Percentiles rank a stretch among this genome's conserved stretches.
Evolutionary conservation across 2,888 invertebrate genomes (phyloP).

Genomic region (Aspidapion aeneum): DNA sequence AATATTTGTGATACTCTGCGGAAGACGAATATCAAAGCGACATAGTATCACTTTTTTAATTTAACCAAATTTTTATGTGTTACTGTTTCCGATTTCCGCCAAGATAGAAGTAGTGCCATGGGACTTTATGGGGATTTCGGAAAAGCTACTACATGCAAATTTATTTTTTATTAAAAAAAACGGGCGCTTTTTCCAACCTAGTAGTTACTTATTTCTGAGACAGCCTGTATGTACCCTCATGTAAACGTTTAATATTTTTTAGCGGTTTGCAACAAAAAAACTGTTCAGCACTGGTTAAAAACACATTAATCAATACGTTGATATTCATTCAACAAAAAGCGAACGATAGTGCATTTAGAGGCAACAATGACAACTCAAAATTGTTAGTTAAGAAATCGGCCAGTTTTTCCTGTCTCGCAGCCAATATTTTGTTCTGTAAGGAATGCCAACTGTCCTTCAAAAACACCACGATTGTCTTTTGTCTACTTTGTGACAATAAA

Average conservation of each 20-base stretch:
- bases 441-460: conserved; percentile 27
- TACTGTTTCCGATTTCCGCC: no score
- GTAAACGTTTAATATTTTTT: no score
- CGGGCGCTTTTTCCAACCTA: no score
- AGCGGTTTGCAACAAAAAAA: conserved; percentile 27
- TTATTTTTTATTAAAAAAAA: no score
- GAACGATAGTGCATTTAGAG: conserved; percentile 16
- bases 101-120: no score
- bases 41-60: no score
- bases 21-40: conserved; percentile 29
- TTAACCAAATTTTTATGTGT: no score
- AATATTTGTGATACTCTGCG: conserved; percentile 35
- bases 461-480: conserved; percentile 29
- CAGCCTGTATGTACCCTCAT: no score
- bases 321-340: conserved; percentile 17
- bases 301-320: conserved; percentile 31
- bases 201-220: no score
- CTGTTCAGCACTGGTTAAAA: conserved; percentile 38
- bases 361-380: conserved; percentile 5
- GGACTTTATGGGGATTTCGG: no score
- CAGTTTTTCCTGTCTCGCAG: conserved; percentile 30
- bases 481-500: conserved; percentile 39
- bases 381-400: conserved; percentile 19
- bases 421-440: conserved; percentile 24
- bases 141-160: no score